Base-by-base conservation (phyloP, 2,113 vertebrate species). In the Pundamilia nyererei region DNA sequence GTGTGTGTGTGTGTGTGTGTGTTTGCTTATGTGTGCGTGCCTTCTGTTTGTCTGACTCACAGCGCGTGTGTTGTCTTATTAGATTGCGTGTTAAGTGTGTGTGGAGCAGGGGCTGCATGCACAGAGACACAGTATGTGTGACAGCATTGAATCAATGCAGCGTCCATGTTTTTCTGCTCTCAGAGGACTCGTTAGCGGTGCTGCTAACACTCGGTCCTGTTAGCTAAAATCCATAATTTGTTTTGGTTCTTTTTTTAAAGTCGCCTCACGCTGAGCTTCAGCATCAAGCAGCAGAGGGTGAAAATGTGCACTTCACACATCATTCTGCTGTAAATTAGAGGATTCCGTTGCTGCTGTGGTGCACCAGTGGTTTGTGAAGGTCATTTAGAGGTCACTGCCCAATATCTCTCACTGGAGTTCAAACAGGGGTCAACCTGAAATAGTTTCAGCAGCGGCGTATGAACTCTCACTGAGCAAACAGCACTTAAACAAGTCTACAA, bases 121-220 rank as follows among this genome's bases (percentile, higher is more conserved):
- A 19, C 72, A 49, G 72, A 54, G 62, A 62, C 53, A 51, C 72
- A 53, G 72, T 49, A 45, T 53, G 65, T 12, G 24, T 75, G 81
- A 80, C 68, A 79, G 81, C 86, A 19, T 35, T 7, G 47, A 82
- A 90, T 92, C 89, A 58, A 90, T 94, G 92, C 49, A 7, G 62
- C 47, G 26, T 55, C 83, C 65, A 6, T 79, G 86, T 87, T 82
- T 3, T 49, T 77, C 55, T 87, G 35, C 58, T 84, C 86, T 85
- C 87, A 2, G 68, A 47, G 31, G 86, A 49, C 85, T 90, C 86
- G 60, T 91, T 88, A 80, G 80, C 49, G 4, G n/a, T 26, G 56
- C 65, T 10, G 83, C 81, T 81, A 53, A 87, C 83, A 5, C 40
- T 60, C 79, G 1, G 72, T 3, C 31, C 82, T 65, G 89, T 82